Percentiles rank a stretch among this genome's conserved stretches.
Evolutionary conservation across 2,113 vertebrate genomes (phyloP).

Genomic region (Albula glossodonta): DNA sequence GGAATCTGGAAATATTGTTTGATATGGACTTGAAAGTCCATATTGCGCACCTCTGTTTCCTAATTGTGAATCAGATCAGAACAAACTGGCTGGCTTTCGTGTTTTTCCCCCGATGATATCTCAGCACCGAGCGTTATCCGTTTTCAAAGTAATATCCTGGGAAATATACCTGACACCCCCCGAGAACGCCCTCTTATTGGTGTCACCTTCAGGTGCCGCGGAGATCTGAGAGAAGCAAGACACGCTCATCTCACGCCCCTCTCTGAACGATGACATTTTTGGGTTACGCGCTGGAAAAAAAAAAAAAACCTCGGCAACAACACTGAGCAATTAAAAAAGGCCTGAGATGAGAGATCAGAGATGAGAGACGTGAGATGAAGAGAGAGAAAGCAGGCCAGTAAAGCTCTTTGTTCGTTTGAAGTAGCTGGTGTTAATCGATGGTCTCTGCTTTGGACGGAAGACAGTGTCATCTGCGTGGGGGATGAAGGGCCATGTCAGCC

Average conservation of each 20-base stretch:
- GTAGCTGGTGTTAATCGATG: constrained; percentile 52
- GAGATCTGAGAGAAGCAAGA: constrained; percentile 36
- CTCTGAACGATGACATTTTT: constrained; percentile 57
- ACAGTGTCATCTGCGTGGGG: neutral
- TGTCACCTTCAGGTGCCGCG: constrained; percentile 56
- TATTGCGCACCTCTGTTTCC: neutral
- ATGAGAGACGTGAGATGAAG: too few relatives aligned
- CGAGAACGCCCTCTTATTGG: constrained; percentile 43
- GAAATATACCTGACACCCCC: constrained; percentile 55
- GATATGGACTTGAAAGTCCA: neutral
- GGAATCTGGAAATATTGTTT: neutral
- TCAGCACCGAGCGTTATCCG: constrained; percentile 55
- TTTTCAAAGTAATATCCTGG: constrained; percentile 53
- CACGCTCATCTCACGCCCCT: constrained; percentile 33
- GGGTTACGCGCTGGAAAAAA: constrained; percentile 45
- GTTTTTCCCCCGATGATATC: constrained; percentile 51
- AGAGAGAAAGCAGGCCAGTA: constrained; percentile 28
- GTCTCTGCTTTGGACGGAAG: constrained; percentile 23
- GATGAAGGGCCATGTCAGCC: neutral
- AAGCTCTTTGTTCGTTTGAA: constrained; percentile 48
- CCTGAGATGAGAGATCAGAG: constrained; percentile 13
- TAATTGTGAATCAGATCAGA: constrained; percentile 4
- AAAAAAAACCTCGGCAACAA: constrained; percentile 18
- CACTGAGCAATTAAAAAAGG: constrained; percentile 37
- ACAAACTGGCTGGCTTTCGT: constrained; percentile 21